Conservation (phyloP, 2,888 invertebrate genomes). For the Lepidocyrtinus sp. region DNA sequence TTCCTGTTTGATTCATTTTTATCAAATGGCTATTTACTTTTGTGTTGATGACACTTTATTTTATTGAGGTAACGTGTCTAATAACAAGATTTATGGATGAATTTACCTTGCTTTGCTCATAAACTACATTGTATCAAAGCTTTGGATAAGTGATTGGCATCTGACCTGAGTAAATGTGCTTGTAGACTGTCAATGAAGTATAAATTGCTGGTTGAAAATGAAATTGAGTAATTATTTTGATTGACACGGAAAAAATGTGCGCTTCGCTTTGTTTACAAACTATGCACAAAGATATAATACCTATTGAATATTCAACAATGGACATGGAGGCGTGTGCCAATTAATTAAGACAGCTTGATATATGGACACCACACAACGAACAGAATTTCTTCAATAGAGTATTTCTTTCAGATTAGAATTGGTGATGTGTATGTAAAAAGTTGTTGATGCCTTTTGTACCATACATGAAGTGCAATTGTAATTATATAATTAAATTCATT, state of each 20-base stretch:
- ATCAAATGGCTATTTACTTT: not conserved
- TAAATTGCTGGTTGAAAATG: conserved; percentile 14
- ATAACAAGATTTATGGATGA: conserved; percentile 4
- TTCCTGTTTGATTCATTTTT: not conserved
- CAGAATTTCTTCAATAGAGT: no score
- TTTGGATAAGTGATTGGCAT: not conserved
- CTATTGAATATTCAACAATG: conserved; percentile 15
- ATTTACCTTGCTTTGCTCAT: not conserved
- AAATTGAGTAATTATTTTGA: conserved; percentile 5
- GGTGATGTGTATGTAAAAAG: no score
- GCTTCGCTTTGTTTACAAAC: not conserved
- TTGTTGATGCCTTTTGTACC: no score
- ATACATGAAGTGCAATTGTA: no score
- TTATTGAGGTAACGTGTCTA: conserved; percentile 15
- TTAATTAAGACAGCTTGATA: conserved; percentile 9
- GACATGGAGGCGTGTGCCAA: conserved; percentile 18
- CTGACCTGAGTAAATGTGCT: conserved; percentile 18
- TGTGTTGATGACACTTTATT: conserved; percentile 5
- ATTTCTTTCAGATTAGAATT: no score
- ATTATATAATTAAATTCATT: no score
- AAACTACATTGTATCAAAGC: not conserved
- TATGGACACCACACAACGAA: not conserved
- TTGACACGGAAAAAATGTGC: not conserved
- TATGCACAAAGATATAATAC: not conserved
- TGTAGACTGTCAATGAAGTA: conserved; percentile 12